phyloP scores from a whole-genome alignment of 1,140 invertebrate genomes.

The Drosophila santomea region DNA sequence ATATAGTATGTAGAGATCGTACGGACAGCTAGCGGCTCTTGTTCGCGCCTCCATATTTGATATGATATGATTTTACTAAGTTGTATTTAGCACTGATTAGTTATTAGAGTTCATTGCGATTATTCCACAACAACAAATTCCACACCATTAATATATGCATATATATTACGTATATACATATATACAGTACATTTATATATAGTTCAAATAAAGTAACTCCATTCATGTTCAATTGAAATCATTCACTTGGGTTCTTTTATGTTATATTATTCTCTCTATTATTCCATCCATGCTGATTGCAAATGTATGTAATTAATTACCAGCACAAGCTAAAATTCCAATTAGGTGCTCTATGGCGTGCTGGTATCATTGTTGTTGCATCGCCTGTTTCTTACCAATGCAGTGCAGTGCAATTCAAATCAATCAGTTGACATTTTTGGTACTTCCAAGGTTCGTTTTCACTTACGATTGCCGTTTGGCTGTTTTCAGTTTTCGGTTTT shows the following conservation, averaged over 20 bases:
- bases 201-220: constrained; percentile 54
- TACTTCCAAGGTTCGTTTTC: constrained; percentile 59
- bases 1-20: constrained; percentile 23
- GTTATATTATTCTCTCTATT: too few species aligned
- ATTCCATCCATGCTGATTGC: background rate
- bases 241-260: background rate
- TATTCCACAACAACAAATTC: constrained; percentile 46
- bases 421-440: constrained; percentile 67
- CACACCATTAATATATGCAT: constrained; percentile 30
- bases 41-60: constrained; percentile 44
- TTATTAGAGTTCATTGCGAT: constrained; percentile 55
- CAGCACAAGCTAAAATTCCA: constrained; percentile 17
- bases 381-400: constrained; percentile 11
- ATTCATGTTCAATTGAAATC: constrained; percentile 16
- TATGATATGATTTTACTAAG: constrained; percentile 58
- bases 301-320: background rate
- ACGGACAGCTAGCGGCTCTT: constrained; percentile 53
- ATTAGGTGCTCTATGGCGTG: constrained; percentile 6
- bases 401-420: constrained; percentile 44
- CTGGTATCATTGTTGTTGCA: background rate
- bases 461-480: constrained; percentile 20
- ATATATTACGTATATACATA: constrained; percentile 4
- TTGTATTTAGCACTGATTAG: constrained; percentile 83
- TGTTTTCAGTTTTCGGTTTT: constrained; percentile 19
- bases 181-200: constrained; percentile 15